Evolutionary conservation across 2,113 vertebrate genomes (phyloP).

Genomic region (Gracilinanus agilis): DNA sequence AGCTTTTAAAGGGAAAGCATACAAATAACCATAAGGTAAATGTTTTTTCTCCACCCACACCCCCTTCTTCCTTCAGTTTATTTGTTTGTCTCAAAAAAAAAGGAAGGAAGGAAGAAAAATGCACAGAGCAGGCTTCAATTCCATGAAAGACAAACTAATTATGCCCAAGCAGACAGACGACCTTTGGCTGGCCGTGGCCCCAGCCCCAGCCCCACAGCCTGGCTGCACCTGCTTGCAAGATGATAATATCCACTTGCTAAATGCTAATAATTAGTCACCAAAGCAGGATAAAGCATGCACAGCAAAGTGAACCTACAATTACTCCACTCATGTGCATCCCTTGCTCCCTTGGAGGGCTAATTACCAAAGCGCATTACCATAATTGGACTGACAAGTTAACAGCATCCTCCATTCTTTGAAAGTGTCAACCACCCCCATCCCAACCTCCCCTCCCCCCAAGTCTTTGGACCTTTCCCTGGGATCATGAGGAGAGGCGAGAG

Average conservation of each 20-base stretch:
- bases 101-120: constrained; percentile 61
- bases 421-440: constrained; percentile 59
- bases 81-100: constrained; percentile 69
- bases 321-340: constrained; percentile 72
- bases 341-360: constrained; percentile 74
- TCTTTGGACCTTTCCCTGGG: background rate
- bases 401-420: constrained; percentile 71
- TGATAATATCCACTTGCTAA: constrained; percentile 74
- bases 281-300: constrained; percentile 71
- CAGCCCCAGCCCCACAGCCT: constrained; percentile 54
- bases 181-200: constrained; percentile 78
- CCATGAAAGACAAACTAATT: constrained; percentile 81
- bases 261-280: constrained; percentile 83
- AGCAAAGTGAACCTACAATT: constrained; percentile 78
- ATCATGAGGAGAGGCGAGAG: background rate
- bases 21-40: constrained; percentile 44
- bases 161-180: constrained; percentile 76
- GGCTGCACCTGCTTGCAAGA: constrained; percentile 81
- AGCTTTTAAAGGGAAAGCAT: constrained; percentile 39
- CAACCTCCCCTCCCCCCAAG: constrained; percentile 37
- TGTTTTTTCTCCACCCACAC: background rate
- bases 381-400: constrained; percentile 63
- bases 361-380: constrained; percentile 76
- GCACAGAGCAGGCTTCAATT: constrained; percentile 61
- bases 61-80: constrained; percentile 32